Evolutionary conservation across 2,888 invertebrate genomes (phyloP).

Genomic region (Carcina quercana): DNA sequence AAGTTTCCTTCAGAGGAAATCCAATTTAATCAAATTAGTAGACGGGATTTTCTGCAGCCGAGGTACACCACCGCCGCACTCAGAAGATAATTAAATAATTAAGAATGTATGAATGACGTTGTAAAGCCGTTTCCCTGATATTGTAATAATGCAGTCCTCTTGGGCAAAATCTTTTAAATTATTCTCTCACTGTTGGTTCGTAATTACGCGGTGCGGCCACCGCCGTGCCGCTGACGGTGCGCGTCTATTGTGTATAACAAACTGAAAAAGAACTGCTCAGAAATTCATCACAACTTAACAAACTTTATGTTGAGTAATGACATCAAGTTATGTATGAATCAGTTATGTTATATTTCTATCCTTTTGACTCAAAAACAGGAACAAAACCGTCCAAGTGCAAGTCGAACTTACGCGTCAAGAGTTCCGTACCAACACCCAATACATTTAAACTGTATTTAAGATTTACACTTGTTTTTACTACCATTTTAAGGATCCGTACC

Average conservation of each 20-base stretch:
- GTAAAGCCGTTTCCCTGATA: constrained; percentile 66
- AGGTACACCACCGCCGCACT: constrained; percentile 49
- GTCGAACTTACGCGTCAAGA: too few species aligned
- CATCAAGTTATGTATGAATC: too few species aligned
- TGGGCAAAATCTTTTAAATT: constrained; percentile 67
- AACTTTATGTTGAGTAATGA: too few species aligned
- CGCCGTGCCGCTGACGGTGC: constrained; percentile 39
- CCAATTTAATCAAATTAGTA: constrained; percentile 62
- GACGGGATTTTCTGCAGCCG: constrained; percentile 51
- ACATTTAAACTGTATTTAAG: too few species aligned
- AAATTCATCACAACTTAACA: constrained; percentile 22
- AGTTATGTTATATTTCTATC: too few species aligned
- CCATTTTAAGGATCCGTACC: too few species aligned
- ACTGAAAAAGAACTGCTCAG: constrained; percentile 24
- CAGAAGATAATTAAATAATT: constrained; percentile 71
- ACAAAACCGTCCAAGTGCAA: too few species aligned
- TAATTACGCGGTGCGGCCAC: constrained; percentile 52
- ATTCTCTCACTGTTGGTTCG: constrained; percentile 57
- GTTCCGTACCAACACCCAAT: too few species aligned
- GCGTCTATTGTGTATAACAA: constrained; percentile 39
- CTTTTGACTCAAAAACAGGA: too few species aligned
- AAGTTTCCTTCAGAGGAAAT: constrained; percentile 39
- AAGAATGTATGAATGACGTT: constrained; percentile 70
- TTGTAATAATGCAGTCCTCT: constrained; percentile 71
- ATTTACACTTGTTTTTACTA: too few species aligned